Conservation (phyloP, 2,113 vertebrate genomes). For the Hyaena hyaena region DNA sequence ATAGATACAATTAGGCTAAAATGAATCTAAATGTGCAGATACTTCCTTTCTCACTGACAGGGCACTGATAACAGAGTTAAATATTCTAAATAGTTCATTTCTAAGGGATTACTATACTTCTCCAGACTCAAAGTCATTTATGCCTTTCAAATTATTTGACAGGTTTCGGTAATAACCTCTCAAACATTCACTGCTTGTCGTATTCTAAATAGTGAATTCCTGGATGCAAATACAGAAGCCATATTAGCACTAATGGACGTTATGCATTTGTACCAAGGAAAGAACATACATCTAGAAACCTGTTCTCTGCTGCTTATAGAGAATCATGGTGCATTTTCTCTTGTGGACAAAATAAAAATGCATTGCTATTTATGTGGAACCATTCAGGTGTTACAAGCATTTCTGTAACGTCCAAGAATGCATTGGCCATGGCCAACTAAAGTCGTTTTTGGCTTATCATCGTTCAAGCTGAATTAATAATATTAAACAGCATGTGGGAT, state of each 20-base stretch:
- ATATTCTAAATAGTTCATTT: slow-evolving; percentile 35
- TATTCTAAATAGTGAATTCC: slow-evolving; percentile 55
- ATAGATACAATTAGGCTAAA: not conserved
- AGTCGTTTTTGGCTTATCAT: slow-evolving; percentile 13
- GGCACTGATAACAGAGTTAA: slow-evolving; percentile 31
- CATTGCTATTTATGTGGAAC: slow-evolving; percentile 44
- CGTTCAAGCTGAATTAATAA: slow-evolving; percentile 64
- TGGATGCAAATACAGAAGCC: not conserved
- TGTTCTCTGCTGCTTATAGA: not conserved
- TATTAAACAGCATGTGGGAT: slow-evolving; percentile 60
- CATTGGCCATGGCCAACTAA: slow-evolving; percentile 61
- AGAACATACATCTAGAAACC: slow-evolving; percentile 5
- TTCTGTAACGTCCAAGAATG: not conserved
- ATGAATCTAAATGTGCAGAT: not conserved
- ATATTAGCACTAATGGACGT: slow-evolving; percentile 49
- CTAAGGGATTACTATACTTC: slow-evolving; percentile 33
- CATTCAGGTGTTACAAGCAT: slow-evolving; percentile 45
- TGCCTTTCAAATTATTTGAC: slow-evolving; percentile 64
- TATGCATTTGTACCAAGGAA: not conserved
- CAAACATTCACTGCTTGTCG: not conserved
- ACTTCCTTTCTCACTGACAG: not conserved
- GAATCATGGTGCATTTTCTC: not conserved
- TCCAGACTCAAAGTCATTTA: slow-evolving; percentile 27
- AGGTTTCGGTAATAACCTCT: slow-evolving; percentile 54
- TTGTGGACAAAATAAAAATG: slow-evolving; percentile 58